Percentiles rank a stretch among this genome's conserved stretches.
phyloP scores from a whole-genome alignment of 2,113 vertebrate genomes.

The Accipiter cooperii region DNA sequence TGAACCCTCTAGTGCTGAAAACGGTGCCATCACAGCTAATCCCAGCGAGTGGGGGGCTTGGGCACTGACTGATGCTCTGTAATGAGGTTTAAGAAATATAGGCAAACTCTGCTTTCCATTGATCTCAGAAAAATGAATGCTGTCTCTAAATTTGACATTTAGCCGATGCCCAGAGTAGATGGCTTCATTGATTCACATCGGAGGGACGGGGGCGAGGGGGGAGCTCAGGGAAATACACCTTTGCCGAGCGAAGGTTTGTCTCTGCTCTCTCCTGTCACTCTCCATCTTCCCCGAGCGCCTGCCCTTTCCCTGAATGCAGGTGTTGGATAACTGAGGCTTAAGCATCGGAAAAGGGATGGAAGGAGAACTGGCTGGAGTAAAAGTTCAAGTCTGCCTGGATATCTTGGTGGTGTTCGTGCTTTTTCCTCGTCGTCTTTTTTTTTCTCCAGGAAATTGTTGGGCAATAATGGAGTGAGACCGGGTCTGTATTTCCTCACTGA shows the following conservation, averaged over 20 bases:
- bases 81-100: neutral
- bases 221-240: neutral
- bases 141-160: neutral
- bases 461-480: neutral
- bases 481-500: neutral
- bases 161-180: neutral
- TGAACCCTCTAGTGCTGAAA: neutral
- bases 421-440: neutral
- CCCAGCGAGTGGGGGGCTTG: accelerated
- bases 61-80: neutral
- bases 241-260: neutral
- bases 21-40: neutral
- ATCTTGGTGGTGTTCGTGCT: neutral
- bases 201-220: neutral
- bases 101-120: neutral
- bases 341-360: neutral
- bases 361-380: neutral
- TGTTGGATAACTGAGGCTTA: neutral
- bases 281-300: neutral
- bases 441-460: neutral
- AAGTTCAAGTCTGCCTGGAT: neutral
- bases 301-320: neutral
- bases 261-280: neutral
- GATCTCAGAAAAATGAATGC: neutral
- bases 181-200: neutral